These are phyloP conservation scores for Conistra vaccinii DNA, from an alignment of 2,888 invertebrate species.

Conservation along the genomic window DNA sequence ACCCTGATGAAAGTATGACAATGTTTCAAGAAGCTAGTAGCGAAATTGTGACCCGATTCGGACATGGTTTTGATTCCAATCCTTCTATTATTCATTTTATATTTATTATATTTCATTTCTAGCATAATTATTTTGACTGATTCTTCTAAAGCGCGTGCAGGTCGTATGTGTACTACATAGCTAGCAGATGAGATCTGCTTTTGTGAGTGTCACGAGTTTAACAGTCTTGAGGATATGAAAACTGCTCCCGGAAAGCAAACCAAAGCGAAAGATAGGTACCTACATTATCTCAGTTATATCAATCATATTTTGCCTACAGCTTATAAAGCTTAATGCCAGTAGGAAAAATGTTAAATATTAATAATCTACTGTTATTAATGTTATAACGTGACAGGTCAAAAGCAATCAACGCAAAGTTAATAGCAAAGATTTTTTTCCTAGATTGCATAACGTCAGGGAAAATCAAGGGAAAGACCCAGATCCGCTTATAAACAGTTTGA, in stretches of 20 bases:
- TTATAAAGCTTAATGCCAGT: background rate
- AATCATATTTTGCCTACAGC: background rate
- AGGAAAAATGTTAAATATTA: constrained; percentile 5
- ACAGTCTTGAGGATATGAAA: background rate
- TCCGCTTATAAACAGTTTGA: constrained; percentile 4
- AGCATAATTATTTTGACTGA: no score
- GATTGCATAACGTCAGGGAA: background rate
- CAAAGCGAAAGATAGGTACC: background rate
- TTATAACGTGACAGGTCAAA: background rate
- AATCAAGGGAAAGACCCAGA: constrained; percentile 34
- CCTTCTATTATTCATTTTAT: background rate
- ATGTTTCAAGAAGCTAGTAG: background rate
- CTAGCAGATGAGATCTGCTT: background rate
- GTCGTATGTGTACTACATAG: background rate
- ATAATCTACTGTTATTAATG: background rate
- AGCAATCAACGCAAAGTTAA: constrained; percentile 5
- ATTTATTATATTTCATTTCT: no score
- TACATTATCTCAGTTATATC: background rate
- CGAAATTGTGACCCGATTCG: background rate
- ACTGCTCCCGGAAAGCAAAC: background rate
- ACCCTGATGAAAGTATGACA: background rate
- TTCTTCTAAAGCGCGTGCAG: background rate
- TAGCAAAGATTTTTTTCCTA: background rate
- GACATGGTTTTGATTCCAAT: background rate
- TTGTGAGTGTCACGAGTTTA: background rate